Conservation (phyloP, 2,113 vertebrate genomes). For the Galemys pyrenaicus region DNA sequence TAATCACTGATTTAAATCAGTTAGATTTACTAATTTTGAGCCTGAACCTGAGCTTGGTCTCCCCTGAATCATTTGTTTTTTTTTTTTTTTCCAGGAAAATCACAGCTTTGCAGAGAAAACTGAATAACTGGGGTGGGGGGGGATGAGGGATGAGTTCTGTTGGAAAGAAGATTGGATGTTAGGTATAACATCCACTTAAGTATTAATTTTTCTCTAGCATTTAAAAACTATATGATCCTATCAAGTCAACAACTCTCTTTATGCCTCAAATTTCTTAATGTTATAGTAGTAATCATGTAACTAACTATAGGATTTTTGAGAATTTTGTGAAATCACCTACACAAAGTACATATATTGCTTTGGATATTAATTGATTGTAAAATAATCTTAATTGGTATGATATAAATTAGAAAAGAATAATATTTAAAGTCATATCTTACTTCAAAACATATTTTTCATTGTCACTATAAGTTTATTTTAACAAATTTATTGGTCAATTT, state of each 20-base stretch:
- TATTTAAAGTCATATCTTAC: not conserved
- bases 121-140: not conserved
- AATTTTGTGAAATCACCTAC: not conserved
- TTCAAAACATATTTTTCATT: no score
- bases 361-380: not conserved
- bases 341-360: not conserved
- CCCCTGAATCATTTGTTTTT: not conserved
- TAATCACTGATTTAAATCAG: not conserved
- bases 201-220: not conserved
- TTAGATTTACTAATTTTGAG: not conserved
- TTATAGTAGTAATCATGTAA: slow-evolving; percentile 8
- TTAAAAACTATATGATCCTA: not conserved
- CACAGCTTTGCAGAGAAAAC: not conserved
- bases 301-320: not conserved
- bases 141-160: not conserved
- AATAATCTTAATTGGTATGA: not conserved
- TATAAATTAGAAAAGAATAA: not conserved
- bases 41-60: not conserved
- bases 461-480: no score
- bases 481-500: no score
- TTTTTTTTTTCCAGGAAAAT: not conserved
- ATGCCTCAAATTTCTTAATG: slow-evolving; percentile 1
- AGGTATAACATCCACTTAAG: not conserved
- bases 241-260: not conserved
- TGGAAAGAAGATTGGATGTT: not conserved